Evolutionary conservation across 2,888 invertebrate species (phyloP), one percentile per base, ranked within the genome.

Genomic region (Heliconius sara): DNA sequence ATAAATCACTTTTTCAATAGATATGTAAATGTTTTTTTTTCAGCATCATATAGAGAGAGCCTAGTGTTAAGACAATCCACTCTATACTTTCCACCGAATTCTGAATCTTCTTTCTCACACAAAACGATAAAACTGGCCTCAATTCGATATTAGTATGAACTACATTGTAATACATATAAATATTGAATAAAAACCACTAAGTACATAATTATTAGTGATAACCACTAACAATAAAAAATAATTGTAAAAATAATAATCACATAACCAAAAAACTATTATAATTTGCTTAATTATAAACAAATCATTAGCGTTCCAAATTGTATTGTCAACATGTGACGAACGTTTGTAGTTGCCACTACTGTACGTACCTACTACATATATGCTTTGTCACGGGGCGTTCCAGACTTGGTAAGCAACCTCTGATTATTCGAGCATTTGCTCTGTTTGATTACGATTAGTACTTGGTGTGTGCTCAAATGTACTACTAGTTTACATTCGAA

Each of bases 351-450:
- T 67, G 47, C 47, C 47, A 52, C 10, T 4, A 22, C 22, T 10
- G 34, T 67, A 67, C 34, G 30, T 66, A 19, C 66, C 6, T 52
- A 0, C 30, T 66, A 39, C 39, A 39, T 39, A 66, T 66, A 30
- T 66, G 66, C 34, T 19, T 34, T 22, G 30, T 66, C 27, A 66
- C 66, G 22, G 67, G 67, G 12, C 34, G 67, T 67, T 10, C 67
- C 67, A 67, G 34, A 67, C 67, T 39, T 34, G 67, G n/a, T 67
- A 39, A 67, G 34, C 19, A 39, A 34, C 19, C 34, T 34, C 39
- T 67, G 39, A 39, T 67, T 67, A 67, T 67, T 67, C 34, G 67
- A 67, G 67, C 67, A n/a, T 67, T 67, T 66, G 66, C 22, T 67
- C 22, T 67, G 67, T 67, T 67, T 67, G 67, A 34, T 39, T 34